A percentile compares a stretch with the other conserved stretches of the same genome.
These are phyloP conservation scores for Drosophila equinoxialis DNA, from an alignment of 1,140 invertebrate species.

Conservation along the genomic window DNA sequence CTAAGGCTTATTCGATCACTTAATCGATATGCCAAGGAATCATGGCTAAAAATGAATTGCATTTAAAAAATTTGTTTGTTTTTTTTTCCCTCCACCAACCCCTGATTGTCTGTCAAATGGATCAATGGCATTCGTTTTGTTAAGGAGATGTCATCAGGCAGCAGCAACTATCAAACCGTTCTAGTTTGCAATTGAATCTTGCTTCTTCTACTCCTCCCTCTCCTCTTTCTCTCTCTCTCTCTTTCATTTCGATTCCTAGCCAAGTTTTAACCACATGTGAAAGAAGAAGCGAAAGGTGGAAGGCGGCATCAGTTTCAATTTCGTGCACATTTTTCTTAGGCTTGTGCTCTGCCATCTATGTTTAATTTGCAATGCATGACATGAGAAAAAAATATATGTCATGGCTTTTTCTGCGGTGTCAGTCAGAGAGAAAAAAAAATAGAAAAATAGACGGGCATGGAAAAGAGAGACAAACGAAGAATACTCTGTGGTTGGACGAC, in stretches of 20 bases:
- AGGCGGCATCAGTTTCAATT: slow-evolving; percentile 44
- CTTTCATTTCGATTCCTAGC: background rate
- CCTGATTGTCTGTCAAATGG: background rate
- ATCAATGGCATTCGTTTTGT: background rate
- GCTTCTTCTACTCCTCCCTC: background rate
- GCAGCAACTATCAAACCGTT: background rate
- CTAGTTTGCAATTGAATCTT: background rate
- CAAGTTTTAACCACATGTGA: background rate
- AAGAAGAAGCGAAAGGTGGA: slow-evolving; percentile 1
- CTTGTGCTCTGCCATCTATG: slow-evolving; percentile 9
- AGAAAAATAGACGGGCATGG: background rate
- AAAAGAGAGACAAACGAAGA: background rate
- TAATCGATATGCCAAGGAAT: background rate
- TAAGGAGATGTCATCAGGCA: background rate
- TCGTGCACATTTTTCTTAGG: slow-evolving; percentile 20
- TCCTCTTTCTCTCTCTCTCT: background rate
- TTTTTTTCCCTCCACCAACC: background rate
- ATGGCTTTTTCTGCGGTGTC: slow-evolving; percentile 45
- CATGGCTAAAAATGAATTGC: background rate
- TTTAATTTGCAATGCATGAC: slow-evolving; percentile 48
- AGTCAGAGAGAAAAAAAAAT: background rate
- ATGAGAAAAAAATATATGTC: slow-evolving; percentile 62
- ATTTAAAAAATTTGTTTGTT: background rate
- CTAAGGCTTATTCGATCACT: slow-evolving; percentile 4
- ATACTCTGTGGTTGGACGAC: background rate